Evolutionary conservation across 2,888 invertebrate genomes (phyloP).

Genomic region (Sarcophaga subvicina): DNA sequence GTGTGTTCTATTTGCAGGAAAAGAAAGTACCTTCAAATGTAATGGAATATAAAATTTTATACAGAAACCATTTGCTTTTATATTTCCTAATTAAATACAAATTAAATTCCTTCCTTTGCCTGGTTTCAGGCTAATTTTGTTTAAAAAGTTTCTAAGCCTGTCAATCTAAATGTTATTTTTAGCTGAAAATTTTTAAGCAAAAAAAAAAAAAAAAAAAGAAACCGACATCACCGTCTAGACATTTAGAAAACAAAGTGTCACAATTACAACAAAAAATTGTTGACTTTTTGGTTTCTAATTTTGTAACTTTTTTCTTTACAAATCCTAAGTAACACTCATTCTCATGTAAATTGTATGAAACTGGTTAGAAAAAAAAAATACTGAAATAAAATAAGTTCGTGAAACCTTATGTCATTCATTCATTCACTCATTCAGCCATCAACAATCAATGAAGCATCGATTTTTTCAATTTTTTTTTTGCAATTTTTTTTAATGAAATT

Average conservation of each 20-base stretch:
- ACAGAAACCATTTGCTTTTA: no score
- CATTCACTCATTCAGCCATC: not conserved
- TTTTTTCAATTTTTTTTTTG: not conserved
- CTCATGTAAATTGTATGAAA: no score
- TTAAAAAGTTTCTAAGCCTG: not conserved
- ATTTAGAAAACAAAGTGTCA: conserved; percentile 20
- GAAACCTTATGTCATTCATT: conserved; percentile 40
- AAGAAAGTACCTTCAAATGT: no score
- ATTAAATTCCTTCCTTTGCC: not conserved
- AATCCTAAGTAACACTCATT: no score
- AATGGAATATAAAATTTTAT: no score
- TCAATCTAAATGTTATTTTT: not conserved
- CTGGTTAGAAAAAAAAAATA: conserved; percentile 8
- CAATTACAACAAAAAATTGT: not conserved
- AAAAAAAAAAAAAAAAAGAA: not conserved
- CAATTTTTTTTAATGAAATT: not conserved
- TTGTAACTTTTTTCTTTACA: not conserved
- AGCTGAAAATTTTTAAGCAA: not conserved
- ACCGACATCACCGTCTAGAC: conserved; percentile 9
- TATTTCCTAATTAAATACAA: no score
- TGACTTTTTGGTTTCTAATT: not conserved
- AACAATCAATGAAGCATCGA: conserved; percentile 46
- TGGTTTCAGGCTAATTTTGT: not conserved
- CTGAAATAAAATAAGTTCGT: not conserved
- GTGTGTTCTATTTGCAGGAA: no score